Evolutionary conservation across 1,140 invertebrate species (phyloP), one percentile per base, ranked within the genome.

Genomic region (Pseudomyrmex pallidus): DNA sequence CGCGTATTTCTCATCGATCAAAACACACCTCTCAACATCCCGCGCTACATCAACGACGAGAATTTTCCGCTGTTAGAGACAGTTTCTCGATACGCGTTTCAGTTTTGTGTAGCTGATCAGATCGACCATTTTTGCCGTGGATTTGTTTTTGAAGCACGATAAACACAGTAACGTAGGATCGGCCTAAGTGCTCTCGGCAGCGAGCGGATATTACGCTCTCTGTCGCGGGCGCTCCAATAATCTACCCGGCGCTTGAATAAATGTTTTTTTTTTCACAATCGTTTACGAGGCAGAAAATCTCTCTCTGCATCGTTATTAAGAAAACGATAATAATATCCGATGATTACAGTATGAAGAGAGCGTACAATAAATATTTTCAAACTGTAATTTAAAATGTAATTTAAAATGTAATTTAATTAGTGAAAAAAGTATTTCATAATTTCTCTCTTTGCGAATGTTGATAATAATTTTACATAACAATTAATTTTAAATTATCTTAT

Each of bases 141-240:
- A 80, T 80, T 80, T 80, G 54, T 57, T 80, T 78, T 80, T 70
- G 44, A 80, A 80, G 54, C 54, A 80, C 76, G 54, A 80, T 80
- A 80, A 80, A 80, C 66, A 80, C 35, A 35, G 35, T 35, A 35
- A 66, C 22, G 66, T 64, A 50, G 20, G 54, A 70, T 80, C 76
- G 76, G 76, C 68, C 66, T 50, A 80, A 80, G 66, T 80, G 66
- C 76, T 80, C 66, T 80, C 76, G 54, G 44, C 54, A 80, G 66
- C 35, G 44, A 70, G 20, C 66, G 66, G 22, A 72, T 80, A 70
- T 80, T 80, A 80, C 12, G 3, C 25, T 25, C 25, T 80, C 76
- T 56, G 76, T 59, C 66, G 22, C 54, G n/a, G 5, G 66, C 22
- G 56, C 44, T 70, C n/a, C 76, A 59, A 80, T 80, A 80, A 80